Evolutionary conservation across 1,140 invertebrate genomes (phyloP), one percentile per base, ranked within the genome.

Genomic region (Brachionus paranguensis): DNA sequence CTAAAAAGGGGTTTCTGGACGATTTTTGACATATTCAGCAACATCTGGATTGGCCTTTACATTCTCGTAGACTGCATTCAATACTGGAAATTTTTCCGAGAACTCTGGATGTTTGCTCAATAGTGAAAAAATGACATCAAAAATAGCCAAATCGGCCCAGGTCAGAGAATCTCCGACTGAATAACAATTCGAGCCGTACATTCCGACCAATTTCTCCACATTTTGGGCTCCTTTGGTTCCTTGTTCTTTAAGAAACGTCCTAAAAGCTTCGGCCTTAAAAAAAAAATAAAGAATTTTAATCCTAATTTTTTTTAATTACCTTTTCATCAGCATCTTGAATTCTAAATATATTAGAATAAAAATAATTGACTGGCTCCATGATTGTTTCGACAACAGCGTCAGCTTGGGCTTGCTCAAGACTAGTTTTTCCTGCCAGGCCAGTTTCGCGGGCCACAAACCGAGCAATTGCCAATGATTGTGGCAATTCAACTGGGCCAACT

Each of bases 311-410:
- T 17, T 12, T 1, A 7, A 37, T 37, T 14, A 79, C 76, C n/a
- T 64, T 81, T 41, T 60, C 50, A 43, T 60, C 41, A 12, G 50
- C 50, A 45, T 81, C 78, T 47, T 81, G 5, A 64, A 81, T 68
- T 3, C 17, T 60, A 27, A 64, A 81, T n/a, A 81, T 27, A 45
- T 64, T 64, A 1, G 8, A 11, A 27, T 45, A 64, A 20, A 12
- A 81, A 20, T 43, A 43, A 27, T 81, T 60, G 3, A 83, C 81
- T 17, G 24, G n/a, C 8, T 83, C 81, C 60, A 27, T 47, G 7
- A 83, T 37, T 14, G 81, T 83, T 11, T 83, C 81, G 11, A 68
- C 81, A 83, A 83, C 10, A 20, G 64, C 64, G 12, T 83, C 81
- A 29, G 37, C 64, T 50, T 83, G 60, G 27, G 81, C 64, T 55